A percentile compares a stretch with the other conserved stretches of the same genome.
These are phyloP conservation scores for Epistrophe eligans DNA, from an alignment of 2,888 invertebrate genomes.

Conservation along the genomic window DNA sequence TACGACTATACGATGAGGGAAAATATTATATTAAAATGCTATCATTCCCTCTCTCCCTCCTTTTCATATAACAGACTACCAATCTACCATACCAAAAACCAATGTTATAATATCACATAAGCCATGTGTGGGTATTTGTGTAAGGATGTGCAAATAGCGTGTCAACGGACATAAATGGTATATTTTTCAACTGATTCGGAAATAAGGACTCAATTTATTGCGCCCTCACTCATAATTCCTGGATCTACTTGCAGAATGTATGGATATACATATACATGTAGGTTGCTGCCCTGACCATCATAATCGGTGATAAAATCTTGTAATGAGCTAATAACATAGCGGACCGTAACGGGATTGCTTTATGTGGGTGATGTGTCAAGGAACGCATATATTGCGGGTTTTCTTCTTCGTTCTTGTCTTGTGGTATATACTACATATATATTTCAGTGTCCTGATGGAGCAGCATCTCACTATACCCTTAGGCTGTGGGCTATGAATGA, in stretches of 20 bases:
- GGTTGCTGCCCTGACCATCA: slow-evolving; percentile 66
- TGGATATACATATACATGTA: background rate
- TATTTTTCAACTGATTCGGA: slow-evolving; percentile 76
- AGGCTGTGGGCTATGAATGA: slow-evolving; percentile 3
- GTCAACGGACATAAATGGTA: slow-evolving; percentile 72
- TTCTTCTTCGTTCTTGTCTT: background rate
- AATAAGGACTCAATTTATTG: slow-evolving; percentile 76
- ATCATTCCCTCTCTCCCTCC: background rate
- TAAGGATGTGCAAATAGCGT: slow-evolving; percentile 75
- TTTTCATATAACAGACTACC: no score
- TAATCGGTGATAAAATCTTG: slow-evolving; percentile 70
- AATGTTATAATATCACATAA: slow-evolving; percentile 18
- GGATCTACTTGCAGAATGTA: slow-evolving; percentile 35
- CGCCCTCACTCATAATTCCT: slow-evolving; percentile 69
- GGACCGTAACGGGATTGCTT: slow-evolving; percentile 59
- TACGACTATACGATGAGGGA: slow-evolving; percentile 12
- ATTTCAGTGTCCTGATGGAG: background rate
- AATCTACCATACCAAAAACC: background rate
- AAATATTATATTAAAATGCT: slow-evolving; percentile 71
- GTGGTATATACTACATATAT: no score
- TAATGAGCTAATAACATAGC: slow-evolving; percentile 76
- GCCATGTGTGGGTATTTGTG: slow-evolving; percentile 54
- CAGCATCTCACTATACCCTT: background rate
- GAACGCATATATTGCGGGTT: slow-evolving; percentile 45
- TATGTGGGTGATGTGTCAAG: slow-evolving; percentile 65